Evolutionary conservation across 2,888 invertebrate genomes (phyloP).

Genomic region (Apamea monoglypha): DNA sequence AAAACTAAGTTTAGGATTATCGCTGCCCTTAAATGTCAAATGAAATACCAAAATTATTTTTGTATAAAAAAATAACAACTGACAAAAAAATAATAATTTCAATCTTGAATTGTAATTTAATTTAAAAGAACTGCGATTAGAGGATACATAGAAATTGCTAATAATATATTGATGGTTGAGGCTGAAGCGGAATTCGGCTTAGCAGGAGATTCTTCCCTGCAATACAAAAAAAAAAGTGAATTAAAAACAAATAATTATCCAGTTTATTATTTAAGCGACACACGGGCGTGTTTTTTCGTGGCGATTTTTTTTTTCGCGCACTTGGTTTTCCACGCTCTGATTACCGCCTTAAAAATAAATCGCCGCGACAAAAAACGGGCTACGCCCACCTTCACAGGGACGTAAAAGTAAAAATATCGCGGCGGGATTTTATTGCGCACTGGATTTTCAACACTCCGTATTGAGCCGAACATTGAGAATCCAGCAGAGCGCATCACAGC

Average conservation of each 20-base stretch:
- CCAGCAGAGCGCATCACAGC: no score
- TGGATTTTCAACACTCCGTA: background rate
- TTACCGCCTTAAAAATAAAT: background rate
- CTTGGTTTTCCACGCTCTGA: background rate
- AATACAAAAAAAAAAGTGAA: constrained; percentile 10
- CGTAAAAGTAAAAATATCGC: no score
- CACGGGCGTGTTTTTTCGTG: background rate
- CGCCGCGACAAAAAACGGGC: no score
- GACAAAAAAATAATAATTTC: background rate
- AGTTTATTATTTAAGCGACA: background rate
- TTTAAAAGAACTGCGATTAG: constrained; percentile 25
- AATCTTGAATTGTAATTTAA: background rate
- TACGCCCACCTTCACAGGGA: no score
- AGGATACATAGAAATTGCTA: constrained; percentile 36
- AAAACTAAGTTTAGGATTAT: constrained; percentile 4
- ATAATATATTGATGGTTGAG: constrained; percentile 28
- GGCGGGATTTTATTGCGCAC: background rate
- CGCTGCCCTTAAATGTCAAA: background rate
- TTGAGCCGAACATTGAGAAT: no score
- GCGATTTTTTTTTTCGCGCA: background rate
- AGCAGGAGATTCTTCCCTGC: constrained; percentile 25
- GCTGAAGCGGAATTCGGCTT: constrained; percentile 23
- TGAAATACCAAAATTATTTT: background rate
- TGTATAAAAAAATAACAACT: background rate
- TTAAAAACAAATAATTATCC: constrained; percentile 1